A percentile compares a stretch with the other conserved stretches of the same genome.
Conservation (phyloP, 2,797 vertebrate genomes). For the Astyanax mexicanus region DNA sequence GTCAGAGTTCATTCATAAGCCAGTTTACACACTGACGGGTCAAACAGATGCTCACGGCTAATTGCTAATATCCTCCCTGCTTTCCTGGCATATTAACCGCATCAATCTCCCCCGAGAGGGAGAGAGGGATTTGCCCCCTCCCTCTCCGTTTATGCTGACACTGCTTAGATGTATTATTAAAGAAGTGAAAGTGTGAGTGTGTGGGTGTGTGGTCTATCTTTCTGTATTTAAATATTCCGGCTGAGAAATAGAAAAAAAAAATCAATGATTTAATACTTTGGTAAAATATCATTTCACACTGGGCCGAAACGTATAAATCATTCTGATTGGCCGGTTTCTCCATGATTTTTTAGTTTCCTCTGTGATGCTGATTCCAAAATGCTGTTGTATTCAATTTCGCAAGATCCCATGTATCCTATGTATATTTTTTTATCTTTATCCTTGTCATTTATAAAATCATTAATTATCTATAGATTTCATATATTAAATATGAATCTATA, state of each 20-base stretch:
- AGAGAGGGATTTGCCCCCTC: background rate
- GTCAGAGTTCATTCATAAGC: slow-evolving; percentile 6
- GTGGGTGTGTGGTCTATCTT: background rate
- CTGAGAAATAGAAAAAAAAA: slow-evolving; percentile 14
- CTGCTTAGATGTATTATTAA: background rate
- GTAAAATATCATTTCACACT: slow-evolving; percentile 18
- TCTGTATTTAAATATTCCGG: slow-evolving; percentile 27
- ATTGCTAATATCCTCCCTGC: background rate
- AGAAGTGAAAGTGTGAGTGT: background rate
- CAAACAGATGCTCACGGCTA: background rate
- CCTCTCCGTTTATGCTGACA: background rate
- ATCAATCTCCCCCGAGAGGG: background rate
- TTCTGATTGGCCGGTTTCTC: slow-evolving; percentile 13
- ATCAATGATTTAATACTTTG: slow-evolving; percentile 21
- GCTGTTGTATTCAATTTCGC: no score
- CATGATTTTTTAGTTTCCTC: slow-evolving; percentile 19
- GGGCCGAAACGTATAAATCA: slow-evolving; percentile 31
- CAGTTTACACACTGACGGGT: background rate
- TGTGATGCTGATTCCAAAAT: background rate
- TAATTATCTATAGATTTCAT: no score
- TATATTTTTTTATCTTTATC: no score
- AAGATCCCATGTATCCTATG: no score
- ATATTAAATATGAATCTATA: no score
- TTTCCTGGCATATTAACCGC: slow-evolving; percentile 1
- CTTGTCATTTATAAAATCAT: no score